A percentile compares a stretch with the other conserved stretches of the same genome.
Evolutionary conservation across 2,888 invertebrate species (phyloP).

Genomic region (Cristatella mucedo): DNA sequence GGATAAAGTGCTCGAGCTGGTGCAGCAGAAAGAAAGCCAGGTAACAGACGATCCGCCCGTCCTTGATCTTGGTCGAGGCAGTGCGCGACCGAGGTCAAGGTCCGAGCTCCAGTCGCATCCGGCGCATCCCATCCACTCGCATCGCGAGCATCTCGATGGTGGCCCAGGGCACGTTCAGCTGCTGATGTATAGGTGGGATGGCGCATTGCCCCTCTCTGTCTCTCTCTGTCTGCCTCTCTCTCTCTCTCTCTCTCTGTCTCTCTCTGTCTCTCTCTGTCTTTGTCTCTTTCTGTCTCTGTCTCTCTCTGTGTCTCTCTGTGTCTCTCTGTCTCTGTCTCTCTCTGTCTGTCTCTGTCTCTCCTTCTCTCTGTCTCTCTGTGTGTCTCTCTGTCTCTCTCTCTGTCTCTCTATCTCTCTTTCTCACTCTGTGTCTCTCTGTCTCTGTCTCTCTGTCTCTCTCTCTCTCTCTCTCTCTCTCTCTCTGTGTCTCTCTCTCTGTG

Average conservation of each 20-base stretch:
- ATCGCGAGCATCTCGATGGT: background rate
- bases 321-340: background rate
- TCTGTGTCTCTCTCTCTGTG: conserved; percentile 1
- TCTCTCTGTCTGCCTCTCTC: too few relatives aligned
- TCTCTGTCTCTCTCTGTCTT: background rate
- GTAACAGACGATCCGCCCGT: conserved; percentile 37
- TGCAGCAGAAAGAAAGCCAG: conserved; percentile 57
- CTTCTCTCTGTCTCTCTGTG: too few relatives aligned
- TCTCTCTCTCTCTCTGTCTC: background rate
- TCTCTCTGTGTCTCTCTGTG: background rate
- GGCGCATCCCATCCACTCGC: background rate
- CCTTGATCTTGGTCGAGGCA: background rate
- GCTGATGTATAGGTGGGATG: background rate
- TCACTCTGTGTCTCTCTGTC: conserved; percentile 3
- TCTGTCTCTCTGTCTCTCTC: background rate
- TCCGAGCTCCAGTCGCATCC: background rate
- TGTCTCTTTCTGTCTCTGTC: too few relatives aligned
- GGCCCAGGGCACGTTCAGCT: background rate
- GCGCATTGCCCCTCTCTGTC: background rate
- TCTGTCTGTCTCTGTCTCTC: too few relatives aligned
- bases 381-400: conserved; percentile 4
- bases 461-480: conserved; percentile 1
- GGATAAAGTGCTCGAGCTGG: conserved; percentile 48
- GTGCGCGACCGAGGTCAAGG: background rate
- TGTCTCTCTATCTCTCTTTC: too few relatives aligned